Evolutionary conservation across 35 echinoderm and acorn worm genomes (phyloP).

Genomic region (Anneissia japonica): DNA sequence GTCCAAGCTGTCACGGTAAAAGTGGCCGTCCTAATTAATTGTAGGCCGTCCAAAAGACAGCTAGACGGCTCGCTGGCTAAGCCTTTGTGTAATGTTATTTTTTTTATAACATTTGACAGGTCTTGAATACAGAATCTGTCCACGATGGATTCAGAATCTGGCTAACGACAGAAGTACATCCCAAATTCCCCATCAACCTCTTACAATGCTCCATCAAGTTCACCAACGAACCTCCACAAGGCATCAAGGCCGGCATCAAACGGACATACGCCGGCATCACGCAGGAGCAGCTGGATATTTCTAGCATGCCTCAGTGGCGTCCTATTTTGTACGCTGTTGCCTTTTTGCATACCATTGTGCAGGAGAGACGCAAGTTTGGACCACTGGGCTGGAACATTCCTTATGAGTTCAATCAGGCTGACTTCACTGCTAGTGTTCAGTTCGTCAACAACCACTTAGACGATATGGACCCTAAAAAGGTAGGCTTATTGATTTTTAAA

Average conservation of each 20-base stretch:
- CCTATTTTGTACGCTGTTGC: conserved; percentile 74
- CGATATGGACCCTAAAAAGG: conserved; percentile 85
- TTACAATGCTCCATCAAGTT: conserved; percentile 91
- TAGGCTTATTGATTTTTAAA: too few species aligned
- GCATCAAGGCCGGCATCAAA: conserved; percentile 88
- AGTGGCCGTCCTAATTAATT: too few species aligned
- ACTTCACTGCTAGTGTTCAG: conserved; percentile 78
- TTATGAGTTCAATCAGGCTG: conserved; percentile 88
- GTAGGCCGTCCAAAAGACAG: too few species aligned
- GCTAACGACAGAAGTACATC: conserved; percentile 88
- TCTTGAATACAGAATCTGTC: conserved; percentile 40
- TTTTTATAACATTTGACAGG: conserved; percentile 20
- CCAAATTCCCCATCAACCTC: conserved; percentile 89
- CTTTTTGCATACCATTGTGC: conserved; percentile 80
- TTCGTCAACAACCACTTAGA: conserved; percentile 88
- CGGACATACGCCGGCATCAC: conserved; percentile 93
- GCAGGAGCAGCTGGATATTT: conserved; percentile 87
- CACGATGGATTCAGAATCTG: conserved; percentile 85
- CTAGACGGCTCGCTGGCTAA: too few species aligned
- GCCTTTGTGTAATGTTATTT: too few species aligned
- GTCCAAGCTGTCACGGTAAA: too few species aligned
- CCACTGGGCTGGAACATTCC: conserved; percentile 87
- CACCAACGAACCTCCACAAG: conserved; percentile 94
- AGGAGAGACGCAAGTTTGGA: conserved; percentile 82
- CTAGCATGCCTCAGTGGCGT: conserved; percentile 78